Evolutionary conservation across 1,140 invertebrate genomes (phyloP).

Genomic region (Philotrypesis tridentata): DNA sequence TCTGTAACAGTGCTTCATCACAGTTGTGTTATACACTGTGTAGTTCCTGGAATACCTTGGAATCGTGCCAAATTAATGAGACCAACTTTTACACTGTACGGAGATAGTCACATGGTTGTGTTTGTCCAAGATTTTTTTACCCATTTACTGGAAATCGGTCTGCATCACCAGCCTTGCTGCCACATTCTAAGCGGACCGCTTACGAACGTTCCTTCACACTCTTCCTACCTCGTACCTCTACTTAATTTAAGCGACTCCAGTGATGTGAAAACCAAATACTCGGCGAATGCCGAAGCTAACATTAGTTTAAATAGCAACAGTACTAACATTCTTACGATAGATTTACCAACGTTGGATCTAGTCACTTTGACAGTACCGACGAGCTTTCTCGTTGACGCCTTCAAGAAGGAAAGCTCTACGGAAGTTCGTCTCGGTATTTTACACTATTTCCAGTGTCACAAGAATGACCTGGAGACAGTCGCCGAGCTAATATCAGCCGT

Average conservation of each 20-base stretch:
- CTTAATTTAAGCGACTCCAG: slow-evolving; percentile 59
- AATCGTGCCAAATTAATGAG: slow-evolving; percentile 81
- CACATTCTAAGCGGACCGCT: slow-evolving; percentile 81
- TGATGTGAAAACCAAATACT: slow-evolving; percentile 47
- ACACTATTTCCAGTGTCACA: slow-evolving; percentile 86
- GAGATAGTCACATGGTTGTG: slow-evolving; percentile 84
- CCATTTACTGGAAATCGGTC: slow-evolving; percentile 86
- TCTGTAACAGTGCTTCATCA: slow-evolving; percentile 87
- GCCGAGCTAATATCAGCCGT: slow-evolving; percentile 76
- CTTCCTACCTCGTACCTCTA: slow-evolving; percentile 79
- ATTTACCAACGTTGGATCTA: slow-evolving; percentile 82
- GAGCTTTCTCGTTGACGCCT: slow-evolving; percentile 79
- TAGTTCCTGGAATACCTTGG: slow-evolving; percentile 86
- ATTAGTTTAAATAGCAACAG: not conserved
- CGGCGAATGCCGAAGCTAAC: slow-evolving; percentile 44
- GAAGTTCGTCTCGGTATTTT: slow-evolving; percentile 84
- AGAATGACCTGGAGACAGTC: slow-evolving; percentile 81
- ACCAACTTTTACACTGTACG: slow-evolving; percentile 84
- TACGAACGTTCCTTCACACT: slow-evolving; percentile 72
- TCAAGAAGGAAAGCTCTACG: slow-evolving; percentile 78
- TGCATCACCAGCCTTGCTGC: slow-evolving; percentile 85
- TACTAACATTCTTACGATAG: slow-evolving; percentile 73
- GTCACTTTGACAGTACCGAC: slow-evolving; percentile 78
- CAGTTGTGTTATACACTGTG: slow-evolving; percentile 86
- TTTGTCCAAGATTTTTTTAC: slow-evolving; percentile 85